A percentile compares a stretch with the other conserved stretches of the same genome.
Evolutionary conservation across 2,888 invertebrate species (phyloP).

Genomic region (Noctua fimbriata): DNA sequence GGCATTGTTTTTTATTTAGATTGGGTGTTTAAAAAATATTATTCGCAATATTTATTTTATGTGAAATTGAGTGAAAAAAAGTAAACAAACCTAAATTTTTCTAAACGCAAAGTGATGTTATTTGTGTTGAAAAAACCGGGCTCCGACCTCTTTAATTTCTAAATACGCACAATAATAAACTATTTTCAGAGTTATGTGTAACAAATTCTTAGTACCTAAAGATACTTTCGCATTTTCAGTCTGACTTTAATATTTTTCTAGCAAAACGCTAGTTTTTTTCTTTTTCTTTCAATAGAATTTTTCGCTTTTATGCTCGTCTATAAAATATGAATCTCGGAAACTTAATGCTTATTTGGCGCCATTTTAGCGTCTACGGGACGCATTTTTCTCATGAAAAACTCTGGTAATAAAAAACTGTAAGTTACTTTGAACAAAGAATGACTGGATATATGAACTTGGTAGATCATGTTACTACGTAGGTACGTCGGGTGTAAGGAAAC

Average conservation of each 20-base stretch:
- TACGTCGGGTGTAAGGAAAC: conserved; percentile 18
- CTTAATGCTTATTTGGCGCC: conserved; percentile 53
- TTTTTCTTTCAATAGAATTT: conserved; percentile 33
- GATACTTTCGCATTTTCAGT: conserved; percentile 37
- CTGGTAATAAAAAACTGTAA: conserved; percentile 46
- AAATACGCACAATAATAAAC: conserved; percentile 69
- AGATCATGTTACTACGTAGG: conserved; percentile 8
- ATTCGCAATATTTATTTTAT: not conserved
- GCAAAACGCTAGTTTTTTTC: conserved; percentile 23
- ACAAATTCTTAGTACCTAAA: conserved; percentile 51
- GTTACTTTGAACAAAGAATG: conserved; percentile 51
- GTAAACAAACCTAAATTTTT: conserved; percentile 39
- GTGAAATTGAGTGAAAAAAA: conserved; percentile 11
- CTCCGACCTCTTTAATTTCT: conserved; percentile 66
- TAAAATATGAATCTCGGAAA: conserved; percentile 62
- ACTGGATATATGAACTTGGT: conserved; percentile 16
- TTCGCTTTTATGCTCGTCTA: conserved; percentile 51
- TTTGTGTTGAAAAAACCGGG: conserved; percentile 62
- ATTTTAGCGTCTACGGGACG: conserved; percentile 48
- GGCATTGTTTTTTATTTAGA: not conserved
- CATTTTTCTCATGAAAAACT: conserved; percentile 52
- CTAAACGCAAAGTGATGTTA: conserved; percentile 39
- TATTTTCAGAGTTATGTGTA: conserved; percentile 49
- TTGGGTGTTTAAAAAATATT: not conserved
- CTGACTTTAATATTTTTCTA: conserved; percentile 37